Conservation (phyloP, 2,888 invertebrate species). For the Timema cristinae region DNA sequence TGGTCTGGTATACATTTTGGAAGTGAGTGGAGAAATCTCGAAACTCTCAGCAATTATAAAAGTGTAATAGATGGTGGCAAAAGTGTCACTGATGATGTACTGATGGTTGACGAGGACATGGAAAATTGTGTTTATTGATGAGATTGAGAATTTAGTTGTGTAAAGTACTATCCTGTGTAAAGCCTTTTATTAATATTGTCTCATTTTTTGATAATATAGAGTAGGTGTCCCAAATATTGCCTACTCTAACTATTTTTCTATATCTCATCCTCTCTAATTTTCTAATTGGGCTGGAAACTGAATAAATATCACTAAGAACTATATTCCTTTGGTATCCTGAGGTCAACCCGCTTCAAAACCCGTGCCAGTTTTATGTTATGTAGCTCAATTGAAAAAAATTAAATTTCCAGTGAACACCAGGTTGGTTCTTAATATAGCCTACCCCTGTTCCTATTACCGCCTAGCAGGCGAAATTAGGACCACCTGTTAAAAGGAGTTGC, state of each 20-base stretch:
- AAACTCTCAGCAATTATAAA: background rate
- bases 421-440: background rate
- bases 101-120: background rate
- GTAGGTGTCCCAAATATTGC: no score
- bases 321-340: no score
- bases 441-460: constrained; percentile 14
- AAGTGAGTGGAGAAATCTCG: background rate
- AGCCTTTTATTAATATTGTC: no score
- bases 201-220: no score
- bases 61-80: background rate
- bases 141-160: background rate
- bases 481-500: constrained; percentile 12
- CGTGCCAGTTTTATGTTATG: background rate
- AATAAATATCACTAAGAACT: no score
- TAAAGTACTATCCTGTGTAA: no score
- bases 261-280: no score
- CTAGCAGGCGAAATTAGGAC: constrained; percentile 5
- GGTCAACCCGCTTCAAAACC: no score
- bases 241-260: no score
- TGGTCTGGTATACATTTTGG: background rate
- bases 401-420: background rate
- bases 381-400: background rate
- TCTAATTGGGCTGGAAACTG: no score
- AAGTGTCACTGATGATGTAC: background rate
- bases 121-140: background rate